phyloP scores from a whole-genome alignment of 92 coral and sea anemone genomes.

The Diadumene lineata region DNA sequence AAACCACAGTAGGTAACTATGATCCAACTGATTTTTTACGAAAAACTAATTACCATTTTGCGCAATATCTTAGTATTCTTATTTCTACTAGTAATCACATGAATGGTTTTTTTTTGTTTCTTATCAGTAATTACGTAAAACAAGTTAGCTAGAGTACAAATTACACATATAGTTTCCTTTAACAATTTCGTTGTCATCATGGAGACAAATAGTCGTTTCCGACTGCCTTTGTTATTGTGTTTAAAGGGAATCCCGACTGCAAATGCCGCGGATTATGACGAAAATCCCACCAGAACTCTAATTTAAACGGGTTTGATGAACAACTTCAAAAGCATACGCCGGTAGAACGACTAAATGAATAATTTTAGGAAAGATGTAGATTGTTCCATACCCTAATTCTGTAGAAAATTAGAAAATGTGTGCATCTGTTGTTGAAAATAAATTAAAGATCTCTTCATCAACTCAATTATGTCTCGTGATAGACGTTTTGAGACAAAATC shows the following conservation, averaged over 20 bases:
- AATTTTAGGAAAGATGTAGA: no score
- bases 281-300: not conserved
- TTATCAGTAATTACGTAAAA: not conserved
- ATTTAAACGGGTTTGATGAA: not conserved
- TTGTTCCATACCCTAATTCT: no score
- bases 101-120: not conserved
- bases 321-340: not conserved
- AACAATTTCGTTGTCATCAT: slow-evolving; percentile 18
- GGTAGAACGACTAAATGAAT: no score
- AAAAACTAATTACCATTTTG: no score
- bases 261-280: slow-evolving; percentile 6
- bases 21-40: no score
- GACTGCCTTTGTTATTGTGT: slow-evolving; percentile 1
- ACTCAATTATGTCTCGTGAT: no score
- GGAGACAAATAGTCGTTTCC: slow-evolving; percentile 11
- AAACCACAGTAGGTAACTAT: no score
- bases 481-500: no score
- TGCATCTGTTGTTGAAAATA: no score
- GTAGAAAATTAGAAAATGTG: no score
- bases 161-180: slow-evolving; percentile 1
- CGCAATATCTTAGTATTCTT: not conserved
- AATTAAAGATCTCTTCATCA: no score
- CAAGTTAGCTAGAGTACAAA: not conserved
- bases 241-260: slow-evolving; percentile 12
- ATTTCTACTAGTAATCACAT: not conserved